phyloP scores from a whole-genome alignment of 1,140 invertebrate species.

The Drosophila watanabei region DNA sequence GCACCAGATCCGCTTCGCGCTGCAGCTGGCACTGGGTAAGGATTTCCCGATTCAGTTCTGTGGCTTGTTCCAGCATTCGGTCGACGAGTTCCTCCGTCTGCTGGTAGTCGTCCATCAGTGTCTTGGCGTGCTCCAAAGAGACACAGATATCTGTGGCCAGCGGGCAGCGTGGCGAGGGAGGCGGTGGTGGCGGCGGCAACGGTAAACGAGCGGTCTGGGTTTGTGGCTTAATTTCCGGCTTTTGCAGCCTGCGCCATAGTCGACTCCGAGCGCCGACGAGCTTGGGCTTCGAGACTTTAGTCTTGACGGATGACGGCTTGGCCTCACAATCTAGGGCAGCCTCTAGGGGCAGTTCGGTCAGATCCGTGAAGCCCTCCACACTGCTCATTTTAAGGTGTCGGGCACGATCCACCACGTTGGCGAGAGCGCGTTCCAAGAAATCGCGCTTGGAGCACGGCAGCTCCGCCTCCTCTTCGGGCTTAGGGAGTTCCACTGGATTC shows the following conservation, averaged over 20 bases:
- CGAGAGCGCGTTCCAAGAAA: not conserved
- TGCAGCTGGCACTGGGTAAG: constrained; percentile 32
- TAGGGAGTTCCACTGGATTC: not conserved
- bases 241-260: not conserved
- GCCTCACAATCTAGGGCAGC: not conserved
- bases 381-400: constrained; percentile 46
- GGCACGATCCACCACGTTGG: constrained; percentile 21
- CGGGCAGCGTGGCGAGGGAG: constrained; percentile 57
- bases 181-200: constrained; percentile 44
- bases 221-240: not conserved
- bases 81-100: constrained; percentile 47
- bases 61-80: constrained; percentile 39
- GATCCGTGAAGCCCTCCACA: not conserved
- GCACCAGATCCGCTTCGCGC: constrained; percentile 45
- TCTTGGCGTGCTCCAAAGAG: constrained; percentile 12
- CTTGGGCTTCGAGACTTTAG: not conserved
- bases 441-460: not conserved
- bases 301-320: not conserved
- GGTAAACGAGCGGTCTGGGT: constrained; percentile 9
- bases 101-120: constrained; percentile 28
- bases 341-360: not conserved
- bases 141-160: constrained; percentile 8
- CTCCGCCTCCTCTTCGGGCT: not conserved
- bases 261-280: not conserved
- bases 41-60: constrained; percentile 35